Evolutionary conservation across 2,113 vertebrate genomes (phyloP), one percentile per base, ranked within the genome.

Genomic region (Oreamnos americanus): DNA sequence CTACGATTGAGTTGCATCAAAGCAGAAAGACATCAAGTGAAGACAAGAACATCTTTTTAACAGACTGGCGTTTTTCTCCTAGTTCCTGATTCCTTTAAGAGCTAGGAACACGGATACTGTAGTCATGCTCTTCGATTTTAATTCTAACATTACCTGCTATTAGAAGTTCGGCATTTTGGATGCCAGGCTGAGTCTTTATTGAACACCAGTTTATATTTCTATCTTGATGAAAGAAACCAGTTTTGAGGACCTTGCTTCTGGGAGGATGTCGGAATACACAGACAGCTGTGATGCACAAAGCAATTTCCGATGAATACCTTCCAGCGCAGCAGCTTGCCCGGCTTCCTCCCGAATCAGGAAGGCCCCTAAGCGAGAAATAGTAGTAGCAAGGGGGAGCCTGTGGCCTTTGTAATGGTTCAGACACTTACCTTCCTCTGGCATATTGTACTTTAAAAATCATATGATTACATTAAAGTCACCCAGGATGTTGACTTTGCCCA

Each of bases 171-270:
- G 78, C 62, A 26, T 98, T 97, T 97, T 83, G 96, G 62, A 87
- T 0, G 78, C 76, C 13, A 30, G 64, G n/a, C 97, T 83, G 76
- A 94, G 74, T 53, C 78, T 85, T 76, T 26, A 43, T 21, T 5
- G 47, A 92, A 49, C 60, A 74, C 78, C 0, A 6, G 26, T 2
- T 86, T 49, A 9, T 90, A 79, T 98, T 97, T 98, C 60, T 97
- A 96, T 97, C 98, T 97, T 96, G 96, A 93, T 91, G 95, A 96
- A 98, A 98, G 96, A 96, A 88, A 94, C 94, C 87, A 95, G 94
- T 97, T 96, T 97, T 97, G 97, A 98, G 92, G 92, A 96, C 89
- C 33, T 60, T 15, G 51, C 74, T 67, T 98, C 98, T 91, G 93
- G 96, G 84, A 98, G 94, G 85, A 88, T 96, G 98, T 94, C 8